Evolutionary conservation across 2,888 invertebrate species (phyloP), one percentile per base, ranked within the genome.

Genomic region (Lingula anatina): DNA sequence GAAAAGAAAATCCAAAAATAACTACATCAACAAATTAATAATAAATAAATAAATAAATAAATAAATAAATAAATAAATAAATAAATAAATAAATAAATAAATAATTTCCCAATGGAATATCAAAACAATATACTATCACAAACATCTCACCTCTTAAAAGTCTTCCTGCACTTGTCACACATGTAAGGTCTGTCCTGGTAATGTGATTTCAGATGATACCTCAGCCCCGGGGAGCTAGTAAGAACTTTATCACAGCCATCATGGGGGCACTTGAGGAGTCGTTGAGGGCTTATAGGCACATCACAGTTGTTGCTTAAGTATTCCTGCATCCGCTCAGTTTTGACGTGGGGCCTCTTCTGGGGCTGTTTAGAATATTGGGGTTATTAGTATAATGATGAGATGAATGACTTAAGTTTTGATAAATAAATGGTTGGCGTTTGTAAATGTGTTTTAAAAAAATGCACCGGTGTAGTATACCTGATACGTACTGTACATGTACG

Each of bases 251-350:
- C 54, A 53, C 72, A 72, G 15, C 64, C 65, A 5, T 56, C 54
- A 20, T 61, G 51, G 1, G 62, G 60, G 51, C 70, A 66, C 28
- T 58, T 48, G 26, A 63, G 54, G 36, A 59, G 55, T 43, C 64
- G 65, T 35, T 60, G 60, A 5, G 39, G 43, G 2, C 61, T 60
- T 31, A 57, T 57, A 20, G 49, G 49, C 24, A 55, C 54, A 26
- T 63, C 64, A 20, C 56, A 60, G 45, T 68, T 64, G 23, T 62
- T 55, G 37, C 56, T 54, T 23, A 64, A 60, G 48, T 66, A 72
- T 45, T 72, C 71, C 46, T 63, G 61, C 70, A 72, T 70, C n/a
- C 65, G 60, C 50, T 65, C 61, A n/a, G 71, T 70, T 47, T 61
- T 59, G 37, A 70, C 64, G 49, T 67, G 70, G 26, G 59, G 62